Conservation (phyloP, 2,113 vertebrate species). For the Oophaga pumilio region DNA sequence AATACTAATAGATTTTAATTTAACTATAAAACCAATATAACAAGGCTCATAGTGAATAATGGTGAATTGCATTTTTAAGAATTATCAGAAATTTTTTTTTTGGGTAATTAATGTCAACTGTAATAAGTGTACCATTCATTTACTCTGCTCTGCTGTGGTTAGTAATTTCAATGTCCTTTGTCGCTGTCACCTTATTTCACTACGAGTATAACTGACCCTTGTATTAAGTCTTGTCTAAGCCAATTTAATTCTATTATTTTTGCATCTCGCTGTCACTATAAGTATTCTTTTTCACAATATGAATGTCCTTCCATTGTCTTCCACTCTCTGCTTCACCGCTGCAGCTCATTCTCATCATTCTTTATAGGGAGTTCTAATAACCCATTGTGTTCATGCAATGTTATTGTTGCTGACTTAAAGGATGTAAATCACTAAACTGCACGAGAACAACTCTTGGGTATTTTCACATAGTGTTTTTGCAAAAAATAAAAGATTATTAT, state of each 20-base stretch:
- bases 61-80: background rate
- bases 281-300: background rate
- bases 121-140: background rate
- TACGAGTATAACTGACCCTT: background rate
- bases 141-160: background rate
- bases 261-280: background rate
- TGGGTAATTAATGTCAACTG: background rate
- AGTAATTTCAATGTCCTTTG: background rate
- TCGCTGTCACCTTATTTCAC: background rate
- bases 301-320: background rate
- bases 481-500: background rate
- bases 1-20: background rate
- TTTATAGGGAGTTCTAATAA: background rate
- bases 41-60: background rate
- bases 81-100: no score
- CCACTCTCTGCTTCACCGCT: background rate
- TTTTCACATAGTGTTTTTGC: background rate
- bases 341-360: background rate
- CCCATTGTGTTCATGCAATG: background rate
- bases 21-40: background rate
- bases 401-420: background rate
- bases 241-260: slow-evolving; percentile 14
- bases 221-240: background rate
- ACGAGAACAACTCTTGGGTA: background rate
- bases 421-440: background rate